Evolutionary conservation across 2,888 invertebrate genomes (phyloP).

Genomic region (Arctia plantaginis): DNA sequence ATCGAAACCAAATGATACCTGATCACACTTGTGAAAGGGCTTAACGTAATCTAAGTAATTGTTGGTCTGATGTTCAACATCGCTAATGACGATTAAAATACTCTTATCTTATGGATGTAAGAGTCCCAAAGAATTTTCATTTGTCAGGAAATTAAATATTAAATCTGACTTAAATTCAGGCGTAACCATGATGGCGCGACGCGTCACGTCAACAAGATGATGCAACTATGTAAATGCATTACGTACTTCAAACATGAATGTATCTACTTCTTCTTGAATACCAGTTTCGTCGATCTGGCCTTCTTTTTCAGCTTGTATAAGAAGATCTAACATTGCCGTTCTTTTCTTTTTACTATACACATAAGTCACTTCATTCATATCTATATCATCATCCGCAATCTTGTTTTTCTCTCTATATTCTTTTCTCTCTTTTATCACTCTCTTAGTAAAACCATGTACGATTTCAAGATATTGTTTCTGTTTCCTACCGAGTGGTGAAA

Average conservation of each 20-base stretch:
- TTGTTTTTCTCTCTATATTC: slow-evolving; percentile 49
- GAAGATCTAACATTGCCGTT: slow-evolving; percentile 86
- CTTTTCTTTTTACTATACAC: slow-evolving; percentile 75
- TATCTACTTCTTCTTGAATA: slow-evolving; percentile 88
- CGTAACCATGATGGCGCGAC: neutral
- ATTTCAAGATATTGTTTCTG: slow-evolving; percentile 73
- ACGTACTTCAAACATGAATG: slow-evolving; percentile 87
- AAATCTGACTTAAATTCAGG: neutral
- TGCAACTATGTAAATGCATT: neutral
- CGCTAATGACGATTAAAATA: neutral
- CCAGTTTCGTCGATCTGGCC: slow-evolving; percentile 82
- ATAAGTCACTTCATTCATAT: slow-evolving; percentile 49
- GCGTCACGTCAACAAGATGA: neutral
- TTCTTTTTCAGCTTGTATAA: slow-evolving; percentile 80
- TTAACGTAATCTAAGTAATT: neutral
- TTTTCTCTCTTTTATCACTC: slow-evolving; percentile 68
- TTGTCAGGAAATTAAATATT: too few relatives aligned
- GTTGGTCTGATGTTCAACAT: neutral
- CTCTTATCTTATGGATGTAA: neutral
- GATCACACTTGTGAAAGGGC: neutral
- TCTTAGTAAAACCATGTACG: slow-evolving; percentile 74
- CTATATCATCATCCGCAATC: slow-evolving; percentile 32
- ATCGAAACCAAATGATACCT: neutral
- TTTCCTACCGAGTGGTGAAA: slow-evolving; percentile 78
- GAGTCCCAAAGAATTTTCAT: too few relatives aligned